Evolutionary conservation across 2,113 vertebrate species (phyloP), one percentile per base, ranked within the genome.

Genomic region (Condylura cristata): DNA sequence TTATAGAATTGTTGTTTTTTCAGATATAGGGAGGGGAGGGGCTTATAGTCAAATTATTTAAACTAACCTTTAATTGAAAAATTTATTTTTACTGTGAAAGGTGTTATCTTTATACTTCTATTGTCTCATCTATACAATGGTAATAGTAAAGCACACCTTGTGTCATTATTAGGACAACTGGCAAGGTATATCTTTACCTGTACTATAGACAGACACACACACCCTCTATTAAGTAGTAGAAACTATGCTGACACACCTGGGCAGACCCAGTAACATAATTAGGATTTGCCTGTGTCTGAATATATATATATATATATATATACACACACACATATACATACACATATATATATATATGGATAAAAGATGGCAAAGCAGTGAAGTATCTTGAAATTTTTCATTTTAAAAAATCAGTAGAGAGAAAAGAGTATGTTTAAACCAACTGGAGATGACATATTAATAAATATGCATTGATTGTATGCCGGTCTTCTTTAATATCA

Each of bases 21-120:
- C 16, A 75, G 70, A 53, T 22, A 24, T 68, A 8, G 34, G 26
- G 24, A 39, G 28, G 26, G 18, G 12, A 60, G 6, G 2, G 26
- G 83, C 79, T 78, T 32, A 79, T n/a, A 22, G 71, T 61, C 74
- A 89, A 61, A 41, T 70, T 44, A 84, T 32, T 89, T 72, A 89
- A 61, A n/a, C 12, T 68, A 22, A 1, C 11, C 30, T 22, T 89
- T 89, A 84, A 20, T 28, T 72, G 2, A 28, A 89, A 90, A 32
- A 44, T 83, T 66, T 61, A 51, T 28, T 37, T 88, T 91, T 34
- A 39, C 65, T 85, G 10, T 72, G 65, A 66, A 13, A 93, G 26
- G 6, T 46, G 30, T 58, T 24, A 58, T 65, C 61, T 76, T 63
- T 18, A 37, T 28, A 83, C 14, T 9, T 86, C 51, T 39, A 68